Base-by-base conservation (phyloP, 2,797 vertebrate species). In the Gadopsis marmoratus region DNA sequence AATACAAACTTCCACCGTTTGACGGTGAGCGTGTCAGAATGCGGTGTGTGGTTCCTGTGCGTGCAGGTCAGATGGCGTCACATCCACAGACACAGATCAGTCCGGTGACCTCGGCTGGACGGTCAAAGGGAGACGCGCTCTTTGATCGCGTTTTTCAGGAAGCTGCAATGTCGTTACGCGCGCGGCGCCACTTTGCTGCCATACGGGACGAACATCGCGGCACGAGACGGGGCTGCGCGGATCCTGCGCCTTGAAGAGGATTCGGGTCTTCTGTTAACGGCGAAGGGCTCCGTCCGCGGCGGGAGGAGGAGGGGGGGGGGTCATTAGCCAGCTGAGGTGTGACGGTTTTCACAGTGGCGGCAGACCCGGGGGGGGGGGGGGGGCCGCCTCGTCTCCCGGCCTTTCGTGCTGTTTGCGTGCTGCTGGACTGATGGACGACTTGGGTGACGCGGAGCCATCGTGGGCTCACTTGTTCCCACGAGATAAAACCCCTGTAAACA, bases 181-280 rank as follows among this genome's bases (percentile, higher is more conserved):
- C 82, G 45, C 79, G 63, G 69, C 54, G 79, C 74, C 74, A 76
- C 83, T 87, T 89, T 71, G 83, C 81, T 79, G 68, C 58, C 26
- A n/a, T n/a, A n/a, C n/a, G 70, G 77, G 71, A 54, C 70, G 65
- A 85, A 85, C 75, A 77, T 81, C 31, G 54, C 68, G 88, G 87
- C 89, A 73, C 91, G 56, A 88, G 86, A 92, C 79, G 70, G 79
- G 81, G 78, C 85, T 26, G 84, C 71, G 78, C 89, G 82, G 88
- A 86, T 92, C 80, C 80, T 90, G 85, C 83, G 90, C 86, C 89
- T 89, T 91, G 91, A 91, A 91, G 88, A 87, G 90, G 91, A 94
- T 93, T 94, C 92, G 87, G 83, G 90, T 92, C 90, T 85, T 92
- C 90, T 85, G 92, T 93, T 92, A 94, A 86, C 86, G 77, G 91